Percentiles rank a stretch among this genome's conserved stretches.
These are phyloP conservation scores for Haplochromis vanheusdeni DNA, from an alignment of 2,113 vertebrate species.

Conservation along the genomic window DNA sequence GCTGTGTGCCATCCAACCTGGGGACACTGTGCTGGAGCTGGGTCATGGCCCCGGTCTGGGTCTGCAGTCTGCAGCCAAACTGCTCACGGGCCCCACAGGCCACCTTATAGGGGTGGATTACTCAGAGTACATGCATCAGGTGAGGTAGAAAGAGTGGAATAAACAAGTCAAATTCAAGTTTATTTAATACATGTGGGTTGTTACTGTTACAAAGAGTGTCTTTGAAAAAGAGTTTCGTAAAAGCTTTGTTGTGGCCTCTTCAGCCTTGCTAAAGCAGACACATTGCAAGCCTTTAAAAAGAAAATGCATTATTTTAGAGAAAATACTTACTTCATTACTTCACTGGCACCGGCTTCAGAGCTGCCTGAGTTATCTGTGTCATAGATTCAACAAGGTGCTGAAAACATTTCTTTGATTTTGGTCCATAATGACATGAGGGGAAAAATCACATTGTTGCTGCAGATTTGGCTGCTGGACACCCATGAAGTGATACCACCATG, in stretches of 20 bases:
- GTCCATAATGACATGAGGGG: neutral
- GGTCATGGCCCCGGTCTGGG: slow-evolving; percentile 67
- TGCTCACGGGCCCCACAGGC: slow-evolving; percentile 48
- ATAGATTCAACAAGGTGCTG: neutral
- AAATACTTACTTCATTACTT: neutral
- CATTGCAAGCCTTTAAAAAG: neutral
- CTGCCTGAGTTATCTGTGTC: neutral
- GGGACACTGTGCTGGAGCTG: slow-evolving; percentile 64
- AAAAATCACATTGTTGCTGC: neutral
- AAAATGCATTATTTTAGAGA: neutral
- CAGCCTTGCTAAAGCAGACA: neutral
- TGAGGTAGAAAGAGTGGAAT: neutral
- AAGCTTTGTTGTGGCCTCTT: neutral
- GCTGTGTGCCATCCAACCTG: slow-evolving; percentile 55
- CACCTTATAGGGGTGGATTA: slow-evolving; percentile 65
- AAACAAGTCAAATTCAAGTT: neutral
- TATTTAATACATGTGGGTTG: neutral
- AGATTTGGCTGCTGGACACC: neutral
- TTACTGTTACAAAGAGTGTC: neutral
- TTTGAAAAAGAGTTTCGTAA: neutral
- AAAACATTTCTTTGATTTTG: neutral
- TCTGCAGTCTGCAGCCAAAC: slow-evolving; percentile 39
- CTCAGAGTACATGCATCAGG: slow-evolving; percentile 68
- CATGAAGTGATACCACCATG: neutral
- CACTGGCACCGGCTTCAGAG: fast-evolving